These are phyloP conservation scores for Aleiodes leptofemur DNA, from an alignment of 2,888 invertebrate genomes.

Conservation along the genomic window DNA sequence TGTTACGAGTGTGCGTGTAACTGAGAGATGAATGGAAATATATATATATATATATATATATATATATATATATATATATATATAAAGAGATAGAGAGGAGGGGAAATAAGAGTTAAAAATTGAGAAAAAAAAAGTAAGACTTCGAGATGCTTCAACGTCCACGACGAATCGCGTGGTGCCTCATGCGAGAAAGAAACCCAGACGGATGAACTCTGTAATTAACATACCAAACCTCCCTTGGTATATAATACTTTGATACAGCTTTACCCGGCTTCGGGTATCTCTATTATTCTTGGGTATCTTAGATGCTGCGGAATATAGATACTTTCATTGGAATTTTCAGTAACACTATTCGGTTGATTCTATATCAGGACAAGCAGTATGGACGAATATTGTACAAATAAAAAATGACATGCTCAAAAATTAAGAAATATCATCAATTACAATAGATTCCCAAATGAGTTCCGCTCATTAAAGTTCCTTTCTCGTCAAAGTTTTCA, in stretches of 20 bases:
- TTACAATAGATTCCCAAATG: too few relatives aligned
- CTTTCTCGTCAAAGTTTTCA: too few relatives aligned
- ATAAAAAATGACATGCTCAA: too few relatives aligned
- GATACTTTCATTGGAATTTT: too few relatives aligned
- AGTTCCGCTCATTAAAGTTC: too few relatives aligned
- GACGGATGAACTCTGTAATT: slow-evolving; percentile 71
- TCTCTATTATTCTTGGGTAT: background rate
- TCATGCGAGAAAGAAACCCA: slow-evolving; percentile 51
- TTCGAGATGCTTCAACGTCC: slow-evolving; percentile 44
- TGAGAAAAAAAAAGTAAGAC: slow-evolving; percentile 37
- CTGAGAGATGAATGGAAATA: slow-evolving; percentile 55
- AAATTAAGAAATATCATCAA: too few relatives aligned
- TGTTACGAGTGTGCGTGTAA: slow-evolving; percentile 64
- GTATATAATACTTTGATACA: slow-evolving; percentile 61
- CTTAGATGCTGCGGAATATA: background rate
- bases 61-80: slow-evolving; percentile 46
- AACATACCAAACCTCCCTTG: slow-evolving; percentile 73
- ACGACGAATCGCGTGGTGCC: slow-evolving; percentile 54
- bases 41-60: background rate
- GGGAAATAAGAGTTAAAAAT: slow-evolving; percentile 38
- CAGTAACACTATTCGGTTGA: too few relatives aligned
- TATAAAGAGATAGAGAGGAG: slow-evolving; percentile 50
- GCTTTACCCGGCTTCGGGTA: slow-evolving; percentile 45
- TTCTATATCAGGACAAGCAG: too few relatives aligned
- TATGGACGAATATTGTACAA: too few relatives aligned